Conservation (phyloP, 2,113 vertebrate species). For the human region DNA sequence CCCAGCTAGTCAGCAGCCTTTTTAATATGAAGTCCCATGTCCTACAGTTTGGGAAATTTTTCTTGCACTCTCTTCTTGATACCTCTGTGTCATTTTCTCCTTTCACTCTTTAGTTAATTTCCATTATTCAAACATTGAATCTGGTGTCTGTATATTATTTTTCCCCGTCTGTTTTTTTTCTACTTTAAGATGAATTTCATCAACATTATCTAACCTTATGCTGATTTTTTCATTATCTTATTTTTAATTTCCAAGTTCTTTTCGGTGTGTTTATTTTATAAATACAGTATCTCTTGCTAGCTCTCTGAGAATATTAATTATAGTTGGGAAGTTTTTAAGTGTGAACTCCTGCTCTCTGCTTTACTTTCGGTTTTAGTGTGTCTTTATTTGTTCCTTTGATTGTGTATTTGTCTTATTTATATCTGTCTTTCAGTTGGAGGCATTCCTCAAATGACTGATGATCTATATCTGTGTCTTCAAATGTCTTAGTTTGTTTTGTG, state of each 20-base stretch:
- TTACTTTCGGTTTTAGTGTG: neutral
- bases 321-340: neutral
- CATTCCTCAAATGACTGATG: neutral
- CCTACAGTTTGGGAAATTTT: neutral
- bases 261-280: neutral
- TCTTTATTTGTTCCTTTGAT: neutral
- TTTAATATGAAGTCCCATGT: neutral
- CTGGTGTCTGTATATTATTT: neutral
- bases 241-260: constrained; percentile 21
- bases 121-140: neutral
- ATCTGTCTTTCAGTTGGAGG: neutral
- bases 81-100: neutral
- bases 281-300: neutral
- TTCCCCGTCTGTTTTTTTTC: neutral
- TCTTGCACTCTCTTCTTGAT: neutral
- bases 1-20: neutral
- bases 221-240: neutral
- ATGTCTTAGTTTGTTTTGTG: neutral
- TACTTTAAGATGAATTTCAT: neutral
- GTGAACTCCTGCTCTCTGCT: neutral
- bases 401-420: neutral
- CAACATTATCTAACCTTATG: neutral
- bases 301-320: neutral
- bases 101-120: neutral
- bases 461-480: neutral